Base-by-base conservation (phyloP, 2,113 vertebrate genomes). In the Lipophrys pholis region DNA sequence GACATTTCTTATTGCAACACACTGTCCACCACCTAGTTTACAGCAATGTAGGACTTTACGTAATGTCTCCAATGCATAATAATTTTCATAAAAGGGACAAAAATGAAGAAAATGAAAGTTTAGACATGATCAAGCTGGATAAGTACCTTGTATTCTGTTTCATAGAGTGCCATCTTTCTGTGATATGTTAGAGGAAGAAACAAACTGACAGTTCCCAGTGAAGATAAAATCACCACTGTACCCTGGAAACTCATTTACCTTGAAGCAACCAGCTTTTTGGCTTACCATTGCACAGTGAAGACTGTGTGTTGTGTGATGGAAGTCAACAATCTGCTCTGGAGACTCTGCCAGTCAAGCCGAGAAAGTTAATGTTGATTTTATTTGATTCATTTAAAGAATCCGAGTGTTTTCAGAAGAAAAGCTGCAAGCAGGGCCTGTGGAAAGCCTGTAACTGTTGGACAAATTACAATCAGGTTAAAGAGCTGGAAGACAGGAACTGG, bases 121-220 rank as follows among this genome's bases (percentile, higher is more conserved):
- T 1, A 17, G 41, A 61, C 48, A 21, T n/a, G 30, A 63, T 41
- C 15, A 48, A 68, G 72, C 35, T 40, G 52, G 36, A 59, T 15
- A 45, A 56, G 10, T 43, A 52, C 43, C 35, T 66, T 64, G 21
- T 63, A 40, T 59, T 80, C 57, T 4, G 39, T 11, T 49, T 70
- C n/a, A 50, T 64, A 50, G n/a, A 53, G 10, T 45, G 59, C 30
- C 16, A 66, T 61, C 61, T 21, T 48, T 12, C 42, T 63, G 56
- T 79, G 59, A 75, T 57, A 67, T 49, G 12, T 66, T 55, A 64
- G 38, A 73, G 5, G 21, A 54, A 15, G 72, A 85, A 76, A 80
- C 36, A 54, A 69, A 79, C 45, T 77, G 73, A 74, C 60, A 73
- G 55, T 53, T 56, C 73, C 49, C 63, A 58, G 59, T 11, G 45